Percentiles rank a stretch among this genome's conserved stretches.
Conservation (phyloP, 2,888 invertebrate genomes). For the Arrhopalites spinosus region DNA sequence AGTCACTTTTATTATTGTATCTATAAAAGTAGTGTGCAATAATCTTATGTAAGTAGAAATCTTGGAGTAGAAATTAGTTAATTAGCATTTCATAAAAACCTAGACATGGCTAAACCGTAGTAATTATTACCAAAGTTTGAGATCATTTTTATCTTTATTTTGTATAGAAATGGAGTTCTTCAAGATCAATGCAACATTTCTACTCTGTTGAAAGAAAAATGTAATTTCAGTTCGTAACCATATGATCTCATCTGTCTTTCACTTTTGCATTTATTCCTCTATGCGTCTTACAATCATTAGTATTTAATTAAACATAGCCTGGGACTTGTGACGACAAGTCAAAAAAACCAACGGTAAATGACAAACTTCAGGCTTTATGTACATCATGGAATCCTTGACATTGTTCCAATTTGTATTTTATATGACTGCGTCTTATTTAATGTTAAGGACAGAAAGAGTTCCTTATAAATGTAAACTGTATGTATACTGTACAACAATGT, state of each 20-base stretch:
- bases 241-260: neutral
- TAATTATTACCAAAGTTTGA: no score
- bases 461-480: no score
- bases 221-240: slow-evolving; percentile 25
- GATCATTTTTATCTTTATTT: neutral
- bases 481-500: no score
- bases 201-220: slow-evolving; percentile 30
- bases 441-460: no score
- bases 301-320: neutral
- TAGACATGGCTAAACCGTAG: no score
- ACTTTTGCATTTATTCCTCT: neutral
- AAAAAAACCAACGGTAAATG: neutral
- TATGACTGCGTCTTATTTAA: no score
- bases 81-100: no score
- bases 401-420: no score
- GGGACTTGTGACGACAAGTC: neutral
- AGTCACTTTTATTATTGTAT: slow-evolving; percentile 46
- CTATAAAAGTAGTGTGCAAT: neutral
- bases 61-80: no score
- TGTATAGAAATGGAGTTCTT: slow-evolving; percentile 43
- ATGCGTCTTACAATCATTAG: slow-evolving; percentile 1
- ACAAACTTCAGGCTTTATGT: neutral
- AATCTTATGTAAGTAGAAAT: neutral
- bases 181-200: slow-evolving; percentile 39
- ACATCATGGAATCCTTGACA: neutral